Conservation (phyloP, 2,113 vertebrate species). For the Ia io region DNA sequence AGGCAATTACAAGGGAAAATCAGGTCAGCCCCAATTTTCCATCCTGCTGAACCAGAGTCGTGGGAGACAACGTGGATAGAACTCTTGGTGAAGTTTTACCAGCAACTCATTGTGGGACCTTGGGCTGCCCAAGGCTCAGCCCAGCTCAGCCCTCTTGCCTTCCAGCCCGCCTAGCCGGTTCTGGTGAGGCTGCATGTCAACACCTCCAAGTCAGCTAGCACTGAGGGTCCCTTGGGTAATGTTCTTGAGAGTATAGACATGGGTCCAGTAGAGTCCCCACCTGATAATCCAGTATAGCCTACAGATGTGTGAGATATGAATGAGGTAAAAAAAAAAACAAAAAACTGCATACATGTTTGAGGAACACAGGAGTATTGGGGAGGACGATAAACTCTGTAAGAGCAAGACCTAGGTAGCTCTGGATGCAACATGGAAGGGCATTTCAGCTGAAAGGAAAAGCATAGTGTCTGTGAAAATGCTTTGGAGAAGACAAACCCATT, state of each 20-base stretch:
- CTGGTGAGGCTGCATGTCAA: background rate
- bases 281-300: background rate
- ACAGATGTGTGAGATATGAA: background rate
- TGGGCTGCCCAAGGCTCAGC: background rate
- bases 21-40: background rate
- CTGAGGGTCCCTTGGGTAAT: accelerated
- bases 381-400: background rate
- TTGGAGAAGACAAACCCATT: background rate
- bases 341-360: background rate
- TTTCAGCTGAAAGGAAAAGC: background rate
- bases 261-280: background rate
- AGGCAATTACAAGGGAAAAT: background rate
- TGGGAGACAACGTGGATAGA: background rate
- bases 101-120: accelerated
- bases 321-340: background rate
- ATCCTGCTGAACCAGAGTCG: background rate
- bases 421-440: background rate
- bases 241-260: background rate
- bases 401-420: background rate
- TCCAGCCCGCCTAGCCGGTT: background rate
- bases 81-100: background rate
- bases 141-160: background rate
- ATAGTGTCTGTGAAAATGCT: background rate
- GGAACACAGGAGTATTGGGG: background rate
- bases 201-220: background rate